Percentiles rank a stretch among this genome's conserved stretches.
These are phyloP conservation scores for Zalophus californianus DNA, from an alignment of 2,797 vertebrate species.

Conservation along the genomic window DNA sequence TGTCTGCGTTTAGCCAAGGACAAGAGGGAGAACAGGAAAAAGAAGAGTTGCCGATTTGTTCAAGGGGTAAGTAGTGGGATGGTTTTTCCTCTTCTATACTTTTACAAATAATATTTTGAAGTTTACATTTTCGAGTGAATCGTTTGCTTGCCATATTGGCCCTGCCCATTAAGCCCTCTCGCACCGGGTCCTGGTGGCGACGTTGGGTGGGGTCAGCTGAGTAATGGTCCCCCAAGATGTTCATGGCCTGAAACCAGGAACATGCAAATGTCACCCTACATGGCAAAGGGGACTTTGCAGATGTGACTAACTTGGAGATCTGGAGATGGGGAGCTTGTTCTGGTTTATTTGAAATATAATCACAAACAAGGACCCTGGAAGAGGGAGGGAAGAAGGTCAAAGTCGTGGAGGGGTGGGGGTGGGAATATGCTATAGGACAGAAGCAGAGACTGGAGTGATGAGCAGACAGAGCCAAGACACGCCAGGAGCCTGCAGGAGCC, in stretches of 20 bases:
- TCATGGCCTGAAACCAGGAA: not conserved
- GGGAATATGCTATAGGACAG: rapidly evolving
- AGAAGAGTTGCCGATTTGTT: not conserved
- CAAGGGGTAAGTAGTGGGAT: not conserved
- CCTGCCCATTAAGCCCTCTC: rapidly evolving
- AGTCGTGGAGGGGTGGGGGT: not conserved
- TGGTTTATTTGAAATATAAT: too few relatives aligned
- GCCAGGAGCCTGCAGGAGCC: not conserved
- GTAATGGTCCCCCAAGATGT: too few relatives aligned
- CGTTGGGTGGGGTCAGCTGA: not conserved
- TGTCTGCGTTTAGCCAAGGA: not conserved
- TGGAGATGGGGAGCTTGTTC: not conserved
- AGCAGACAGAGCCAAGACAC: not conserved
- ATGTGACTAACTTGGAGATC: not conserved
- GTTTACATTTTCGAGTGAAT: not conserved
- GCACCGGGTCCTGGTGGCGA: not conserved
- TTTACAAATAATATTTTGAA: not conserved
- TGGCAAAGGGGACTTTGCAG: not conserved
- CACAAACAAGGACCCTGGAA: not conserved
- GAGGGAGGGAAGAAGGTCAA: not conserved
- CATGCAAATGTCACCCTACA: not conserved
- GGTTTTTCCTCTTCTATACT: not conserved
- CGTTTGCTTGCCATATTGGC: not conserved
- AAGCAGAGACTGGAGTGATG: not conserved
- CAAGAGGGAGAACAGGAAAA: not conserved